phyloP scores from a whole-genome alignment of 2,888 invertebrate species.

The Euphydryas editha region DNA sequence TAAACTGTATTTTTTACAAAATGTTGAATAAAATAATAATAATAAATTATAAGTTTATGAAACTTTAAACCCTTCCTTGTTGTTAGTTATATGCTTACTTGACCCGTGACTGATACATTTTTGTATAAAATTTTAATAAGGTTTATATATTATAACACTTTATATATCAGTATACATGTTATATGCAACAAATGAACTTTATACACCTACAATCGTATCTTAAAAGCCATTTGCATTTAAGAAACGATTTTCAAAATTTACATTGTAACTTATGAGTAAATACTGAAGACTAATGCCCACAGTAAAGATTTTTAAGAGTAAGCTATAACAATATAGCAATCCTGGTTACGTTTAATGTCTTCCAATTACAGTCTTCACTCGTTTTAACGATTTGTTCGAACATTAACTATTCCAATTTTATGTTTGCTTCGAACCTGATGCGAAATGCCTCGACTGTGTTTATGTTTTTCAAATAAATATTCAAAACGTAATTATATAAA shows the following conservation, averaged over 20 bases:
- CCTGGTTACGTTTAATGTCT: conserved; percentile 77
- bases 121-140: too few relatives aligned
- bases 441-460: conserved; percentile 60
- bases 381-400: conserved; percentile 79
- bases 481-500: conserved; percentile 49
- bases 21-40: too few relatives aligned
- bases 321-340: conserved; percentile 77
- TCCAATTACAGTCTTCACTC: conserved; percentile 80
- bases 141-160: too few relatives aligned
- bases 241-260: conserved; percentile 50
- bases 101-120: too few relatives aligned
- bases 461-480: conserved; percentile 52
- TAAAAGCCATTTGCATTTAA: conserved; percentile 15
- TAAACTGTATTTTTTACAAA: too few relatives aligned
- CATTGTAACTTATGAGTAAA: conserved; percentile 75
- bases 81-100: too few relatives aligned
- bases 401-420: conserved; percentile 82
- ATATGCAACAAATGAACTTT: conserved; percentile 2
- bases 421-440: conserved; percentile 66
- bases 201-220: not conserved
- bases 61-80: too few relatives aligned
- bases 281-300: conserved; percentile 74
- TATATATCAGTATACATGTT: not conserved
- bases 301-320: conserved; percentile 78
- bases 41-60: too few relatives aligned